phyloP scores from a whole-genome alignment of 1,140 invertebrate genomes.

The Eciton burchellii region DNA sequence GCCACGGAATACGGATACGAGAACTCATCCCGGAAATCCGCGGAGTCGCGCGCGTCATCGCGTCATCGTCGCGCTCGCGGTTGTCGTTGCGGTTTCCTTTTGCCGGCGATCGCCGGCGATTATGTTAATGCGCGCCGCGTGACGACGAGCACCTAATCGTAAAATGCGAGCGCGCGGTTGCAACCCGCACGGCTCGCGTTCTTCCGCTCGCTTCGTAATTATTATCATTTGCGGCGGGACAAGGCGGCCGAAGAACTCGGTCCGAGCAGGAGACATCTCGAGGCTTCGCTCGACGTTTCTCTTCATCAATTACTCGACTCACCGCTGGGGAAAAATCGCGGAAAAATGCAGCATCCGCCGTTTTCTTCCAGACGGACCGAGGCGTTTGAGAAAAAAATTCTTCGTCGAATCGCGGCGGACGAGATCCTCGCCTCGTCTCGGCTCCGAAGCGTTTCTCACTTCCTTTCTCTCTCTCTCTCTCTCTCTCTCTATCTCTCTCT shows the following conservation, averaged over 20 bases:
- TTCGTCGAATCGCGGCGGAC: no score
- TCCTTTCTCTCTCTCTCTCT: no score
- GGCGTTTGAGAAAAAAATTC: no score
- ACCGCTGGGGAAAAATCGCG: slow-evolving; percentile 18
- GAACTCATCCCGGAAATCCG: not conserved
- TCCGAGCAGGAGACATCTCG: slow-evolving; percentile 49
- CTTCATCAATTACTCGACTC: slow-evolving; percentile 40
- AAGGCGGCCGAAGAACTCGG: slow-evolving; percentile 39
- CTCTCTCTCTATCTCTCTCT: slow-evolving; percentile 45
- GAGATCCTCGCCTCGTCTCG: not conserved
- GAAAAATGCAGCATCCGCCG: slow-evolving; percentile 14
- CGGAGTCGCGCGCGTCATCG: not conserved
- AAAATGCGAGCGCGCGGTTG: not conserved
- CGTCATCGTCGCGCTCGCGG: not conserved
- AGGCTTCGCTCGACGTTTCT: slow-evolving; percentile 53
- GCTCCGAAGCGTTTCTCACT: no score
- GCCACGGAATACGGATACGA: slow-evolving; percentile 35
- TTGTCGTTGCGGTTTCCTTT: slow-evolving; percentile 2
- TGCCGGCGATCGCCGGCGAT: slow-evolving; percentile 19
- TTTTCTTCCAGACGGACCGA: not conserved
- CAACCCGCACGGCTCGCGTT: slow-evolving; percentile 27
- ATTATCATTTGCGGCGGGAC: slow-evolving; percentile 36
- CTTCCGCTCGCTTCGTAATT: slow-evolving; percentile 45
- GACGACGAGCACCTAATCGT: slow-evolving; percentile 2
- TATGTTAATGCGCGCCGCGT: slow-evolving; percentile 24